Conservation (phyloP, 2,113 vertebrate genomes). For the Chitala chitala region DNA sequence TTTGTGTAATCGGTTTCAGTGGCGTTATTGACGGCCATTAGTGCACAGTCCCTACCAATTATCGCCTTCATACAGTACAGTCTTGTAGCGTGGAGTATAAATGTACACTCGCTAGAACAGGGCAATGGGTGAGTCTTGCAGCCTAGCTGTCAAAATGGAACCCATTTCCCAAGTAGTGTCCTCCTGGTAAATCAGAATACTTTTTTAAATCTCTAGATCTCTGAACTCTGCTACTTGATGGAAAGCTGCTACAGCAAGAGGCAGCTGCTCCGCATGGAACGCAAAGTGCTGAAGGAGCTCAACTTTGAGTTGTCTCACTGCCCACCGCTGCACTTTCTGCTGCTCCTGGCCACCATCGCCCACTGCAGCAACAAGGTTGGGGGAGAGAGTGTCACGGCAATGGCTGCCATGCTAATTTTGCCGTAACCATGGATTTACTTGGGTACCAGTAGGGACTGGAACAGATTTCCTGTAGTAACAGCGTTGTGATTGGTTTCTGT, state of each 20-base stretch:
- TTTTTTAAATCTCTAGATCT: slow-evolving; percentile 50
- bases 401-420: background rate
- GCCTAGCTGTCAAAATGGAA: too few relatives aligned
- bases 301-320: slow-evolving; percentile 68
- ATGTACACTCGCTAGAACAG: too few relatives aligned
- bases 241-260: slow-evolving; percentile 66
- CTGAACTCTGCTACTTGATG: slow-evolving; percentile 75
- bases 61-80: too few relatives aligned
- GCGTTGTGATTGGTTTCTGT: too few relatives aligned
- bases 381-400: background rate
- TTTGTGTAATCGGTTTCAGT: too few relatives aligned
- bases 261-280: slow-evolving; percentile 74
- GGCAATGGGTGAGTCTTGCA: too few relatives aligned
- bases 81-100: too few relatives aligned
- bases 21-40: too few relatives aligned
- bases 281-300: slow-evolving; percentile 63
- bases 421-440: background rate
- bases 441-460: background rate
- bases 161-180: too few relatives aligned
- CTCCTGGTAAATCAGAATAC: background rate
- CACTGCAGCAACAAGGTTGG: slow-evolving; percentile 61
- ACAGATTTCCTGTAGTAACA: background rate
- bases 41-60: too few relatives aligned
- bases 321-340: slow-evolving; percentile 67
- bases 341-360: slow-evolving; percentile 58